Evolutionary conservation across 2,113 vertebrate genomes (phyloP), one percentile per base, ranked within the genome.

Genomic region (Austrofundulus limnaeus): DNA sequence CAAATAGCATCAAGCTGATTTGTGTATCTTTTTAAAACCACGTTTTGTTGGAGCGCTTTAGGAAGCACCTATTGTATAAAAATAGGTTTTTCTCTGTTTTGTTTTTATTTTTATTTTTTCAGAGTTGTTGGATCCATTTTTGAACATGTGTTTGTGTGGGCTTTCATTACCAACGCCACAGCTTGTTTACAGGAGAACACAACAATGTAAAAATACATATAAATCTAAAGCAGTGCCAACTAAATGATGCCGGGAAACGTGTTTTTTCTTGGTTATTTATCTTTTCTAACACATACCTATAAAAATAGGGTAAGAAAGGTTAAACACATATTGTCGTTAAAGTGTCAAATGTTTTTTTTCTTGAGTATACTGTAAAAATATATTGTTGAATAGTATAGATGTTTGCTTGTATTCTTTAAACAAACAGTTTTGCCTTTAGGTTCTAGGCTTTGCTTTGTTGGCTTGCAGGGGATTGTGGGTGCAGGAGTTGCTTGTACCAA

Each of bases 401-500:
- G 51, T 57, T n/a, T 39, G 55, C 12, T 13, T 51, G 31, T 20
- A 52, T 38, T 31, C 14, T 59, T 34, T 48, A 59, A 61, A 38
- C 31, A 64, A 41, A 57, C 41, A 34, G 25, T 57, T 70, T 20
- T 60, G 37, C n/a, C 42, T 71, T 58, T 74, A 47, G 17, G 4
- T 45, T 45, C 42, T 45, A 19, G 7, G 17, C 42, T 45, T 70
- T 17, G 17, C 42, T 45, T 70, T 80, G 47, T 71, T 62, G 66
- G 65, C 60, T 62, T 79, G 70, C 73, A 72, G 49, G 62, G 70
- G 53, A 50, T 28, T 81, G 67, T 79, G 66, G 74, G 55, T 82
- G 70, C 68, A 59, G 53, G 55, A 66, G 70, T 45, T 81, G 75
- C 87, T 85, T 88, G 88, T 91, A 86, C 80, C 49, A 77, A 89